Conservation (phyloP, 92 coral and sea anemone genomes). For the Epizoanthus scotinus region DNA sequence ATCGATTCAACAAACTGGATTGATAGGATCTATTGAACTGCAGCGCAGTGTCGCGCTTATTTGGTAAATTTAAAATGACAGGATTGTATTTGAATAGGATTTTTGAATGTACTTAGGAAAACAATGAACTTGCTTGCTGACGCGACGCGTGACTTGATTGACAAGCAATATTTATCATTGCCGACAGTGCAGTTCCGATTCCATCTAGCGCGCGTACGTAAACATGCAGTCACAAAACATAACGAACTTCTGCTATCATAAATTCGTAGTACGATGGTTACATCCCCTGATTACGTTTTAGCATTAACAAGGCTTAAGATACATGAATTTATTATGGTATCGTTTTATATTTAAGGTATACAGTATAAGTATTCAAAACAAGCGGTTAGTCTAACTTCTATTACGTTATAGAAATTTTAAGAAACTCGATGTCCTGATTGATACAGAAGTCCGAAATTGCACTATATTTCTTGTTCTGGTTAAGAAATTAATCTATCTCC, state of each 20-base stretch:
- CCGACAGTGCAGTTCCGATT: conserved; percentile 2
- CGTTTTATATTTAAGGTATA: background rate
- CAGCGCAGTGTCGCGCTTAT: too few species aligned
- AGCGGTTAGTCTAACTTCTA: background rate
- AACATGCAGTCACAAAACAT: background rate
- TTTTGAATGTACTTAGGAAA: background rate
- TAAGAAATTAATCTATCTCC: too few species aligned
- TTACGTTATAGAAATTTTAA: too few species aligned
- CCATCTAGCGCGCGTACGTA: conserved; percentile 27
- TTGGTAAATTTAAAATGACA: too few species aligned
- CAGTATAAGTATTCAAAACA: background rate
- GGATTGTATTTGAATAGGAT: too few species aligned
- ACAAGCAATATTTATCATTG: conserved; percentile 20
- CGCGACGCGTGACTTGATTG: conserved; percentile 40
- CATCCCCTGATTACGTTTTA: background rate
- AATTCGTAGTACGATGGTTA: background rate
- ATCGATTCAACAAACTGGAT: too few species aligned
- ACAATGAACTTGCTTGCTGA: conserved; percentile 7
- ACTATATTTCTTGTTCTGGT: too few species aligned
- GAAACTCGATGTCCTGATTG: too few species aligned
- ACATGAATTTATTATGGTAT: background rate
- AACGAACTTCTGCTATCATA: conserved; percentile 8
- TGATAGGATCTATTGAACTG: too few species aligned
- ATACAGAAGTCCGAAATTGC: too few species aligned
- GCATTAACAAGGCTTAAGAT: background rate